Percentiles rank a stretch among this genome's conserved stretches.
phyloP scores from a whole-genome alignment of 2,113 vertebrate species.

The Cichladusa arquata region DNA sequence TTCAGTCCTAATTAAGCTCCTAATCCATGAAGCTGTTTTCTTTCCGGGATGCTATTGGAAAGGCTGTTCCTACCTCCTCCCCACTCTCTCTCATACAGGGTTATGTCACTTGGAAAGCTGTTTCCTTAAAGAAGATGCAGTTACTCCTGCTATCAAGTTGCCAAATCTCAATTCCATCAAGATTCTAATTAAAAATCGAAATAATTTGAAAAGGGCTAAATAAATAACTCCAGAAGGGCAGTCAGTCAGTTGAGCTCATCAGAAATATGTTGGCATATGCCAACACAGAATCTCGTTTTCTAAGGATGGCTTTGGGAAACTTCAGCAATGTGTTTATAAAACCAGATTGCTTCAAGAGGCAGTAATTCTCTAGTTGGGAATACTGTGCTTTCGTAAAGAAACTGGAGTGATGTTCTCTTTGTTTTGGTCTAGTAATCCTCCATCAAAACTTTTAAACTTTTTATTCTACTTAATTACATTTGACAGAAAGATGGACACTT shows the following conservation, averaged over 20 bases:
- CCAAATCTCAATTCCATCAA: not conserved
- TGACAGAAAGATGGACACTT: not conserved
- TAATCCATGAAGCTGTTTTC: slow-evolving; percentile 55
- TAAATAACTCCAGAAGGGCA: slow-evolving; percentile 45
- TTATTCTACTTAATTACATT: not conserved
- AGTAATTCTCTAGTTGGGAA: not conserved
- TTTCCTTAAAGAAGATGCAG: slow-evolving; percentile 31
- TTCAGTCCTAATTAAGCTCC: slow-evolving; percentile 65
- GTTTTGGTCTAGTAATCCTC: not conserved
- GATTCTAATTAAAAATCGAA: slow-evolving; percentile 52
- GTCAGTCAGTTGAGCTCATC: not conserved
- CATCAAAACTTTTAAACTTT: not conserved
- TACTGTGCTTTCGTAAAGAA: not conserved
- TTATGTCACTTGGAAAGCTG: slow-evolving; percentile 49
- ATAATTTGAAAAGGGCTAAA: slow-evolving; percentile 31
- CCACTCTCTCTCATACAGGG: not conserved
- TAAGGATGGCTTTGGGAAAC: not conserved
- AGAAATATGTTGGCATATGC: slow-evolving; percentile 5
- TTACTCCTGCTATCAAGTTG: slow-evolving; percentile 18
- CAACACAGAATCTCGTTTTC: not conserved
- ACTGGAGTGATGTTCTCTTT: not conserved
- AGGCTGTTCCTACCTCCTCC: slow-evolving; percentile 18
- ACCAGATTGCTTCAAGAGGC: not conserved
- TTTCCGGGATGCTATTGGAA: slow-evolving; percentile 41
- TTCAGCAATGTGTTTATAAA: not conserved